Evolutionary conservation across 1,140 invertebrate species (phyloP), one percentile per base, ranked within the genome.

Genomic region (Cepaea nemoralis): DNA sequence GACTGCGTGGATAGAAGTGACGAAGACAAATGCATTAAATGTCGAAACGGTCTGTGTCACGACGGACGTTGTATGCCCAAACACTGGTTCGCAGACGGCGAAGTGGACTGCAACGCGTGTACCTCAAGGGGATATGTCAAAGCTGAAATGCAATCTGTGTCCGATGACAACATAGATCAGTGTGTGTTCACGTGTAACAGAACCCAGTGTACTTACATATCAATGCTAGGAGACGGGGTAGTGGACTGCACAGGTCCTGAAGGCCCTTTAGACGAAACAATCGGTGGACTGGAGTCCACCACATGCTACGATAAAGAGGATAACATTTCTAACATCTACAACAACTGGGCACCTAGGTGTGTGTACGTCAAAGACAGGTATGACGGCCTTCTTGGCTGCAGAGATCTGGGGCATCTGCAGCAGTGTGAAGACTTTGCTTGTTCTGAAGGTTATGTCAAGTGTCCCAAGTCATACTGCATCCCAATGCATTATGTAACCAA

Each of bases 331-430:
- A 40, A 35, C 16, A 16, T 74, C 22, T 74, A 74, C 42, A 74
- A 74, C 42, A 74, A 74, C 71, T 77, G 75, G 75, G 48, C 75
- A 12, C 75, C 75, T 1, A 77, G 33, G 33, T 77, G 75, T 63
- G 75, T 77, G 24, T 77, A 77, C 55, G n/a, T 59, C 50, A 77
- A 77, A 27, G 75, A 77, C 39, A 55, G 75, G 39, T 77, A 77
- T 45, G 59, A 77, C 22, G 59, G 50, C 1, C 39, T 77, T 2
- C 35, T 77, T 1, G 75, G 75, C 19, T 77, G 75, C 31, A 35
- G 75, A 37, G 35, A 77, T 27, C 59, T 77, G 1, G 22, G 31
- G 1, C 75, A 77, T 77, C 59, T 77, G 5, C 75, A 77, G 42
- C 40, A 66, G 12, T 77, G 75, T 37, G 75, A 63, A 24, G 8